Evolutionary conservation across 2,888 invertebrate genomes (phyloP).

Genomic region (Glomeris marginata): DNA sequence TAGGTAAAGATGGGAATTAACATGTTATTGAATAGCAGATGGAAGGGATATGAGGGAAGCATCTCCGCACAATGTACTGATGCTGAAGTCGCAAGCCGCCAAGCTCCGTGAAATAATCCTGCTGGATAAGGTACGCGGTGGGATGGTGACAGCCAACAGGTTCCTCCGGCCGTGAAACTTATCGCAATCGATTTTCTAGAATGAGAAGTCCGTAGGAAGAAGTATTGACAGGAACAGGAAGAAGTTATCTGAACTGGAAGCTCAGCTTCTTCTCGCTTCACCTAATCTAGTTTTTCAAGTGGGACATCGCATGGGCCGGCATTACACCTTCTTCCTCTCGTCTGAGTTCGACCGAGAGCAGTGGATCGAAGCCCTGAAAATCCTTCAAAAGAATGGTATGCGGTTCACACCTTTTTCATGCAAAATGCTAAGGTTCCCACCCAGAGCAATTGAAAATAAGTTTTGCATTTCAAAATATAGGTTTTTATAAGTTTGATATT

Average conservation of each 20-base stretch:
- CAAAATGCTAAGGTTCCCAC: too few relatives aligned
- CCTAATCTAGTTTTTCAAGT: conserved; percentile 76
- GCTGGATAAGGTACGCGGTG: conserved; percentile 50
- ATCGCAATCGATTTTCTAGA: conserved; percentile 3
- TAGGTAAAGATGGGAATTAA: neutral
- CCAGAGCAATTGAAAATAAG: too few relatives aligned
- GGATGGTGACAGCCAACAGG: conserved; percentile 21
- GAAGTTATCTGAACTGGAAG: conserved; percentile 78
- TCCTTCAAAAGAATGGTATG: conserved; percentile 43
- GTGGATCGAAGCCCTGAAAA: conserved; percentile 83
- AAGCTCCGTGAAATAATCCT: conserved; percentile 71
- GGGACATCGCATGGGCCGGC: conserved; percentile 42
- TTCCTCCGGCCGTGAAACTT: too few relatives aligned
- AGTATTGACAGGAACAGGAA: conserved; percentile 64
- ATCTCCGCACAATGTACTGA: conserved; percentile 65
- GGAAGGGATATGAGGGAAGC: conserved; percentile 48
- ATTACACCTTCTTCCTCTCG: conserved; percentile 67
- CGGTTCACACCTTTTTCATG: too few relatives aligned
- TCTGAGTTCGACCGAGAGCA: conserved; percentile 88
- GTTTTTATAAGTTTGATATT: too few relatives aligned
- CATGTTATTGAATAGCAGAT: conserved; percentile 8
- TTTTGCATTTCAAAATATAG: too few relatives aligned
- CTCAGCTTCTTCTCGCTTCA: conserved; percentile 73
- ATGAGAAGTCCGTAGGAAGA: conserved; percentile 10
- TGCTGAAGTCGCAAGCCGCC: conserved; percentile 52